phyloP scores from a whole-genome alignment of 1,140 invertebrate species.

The Rhyzopertha dominica region DNA sequence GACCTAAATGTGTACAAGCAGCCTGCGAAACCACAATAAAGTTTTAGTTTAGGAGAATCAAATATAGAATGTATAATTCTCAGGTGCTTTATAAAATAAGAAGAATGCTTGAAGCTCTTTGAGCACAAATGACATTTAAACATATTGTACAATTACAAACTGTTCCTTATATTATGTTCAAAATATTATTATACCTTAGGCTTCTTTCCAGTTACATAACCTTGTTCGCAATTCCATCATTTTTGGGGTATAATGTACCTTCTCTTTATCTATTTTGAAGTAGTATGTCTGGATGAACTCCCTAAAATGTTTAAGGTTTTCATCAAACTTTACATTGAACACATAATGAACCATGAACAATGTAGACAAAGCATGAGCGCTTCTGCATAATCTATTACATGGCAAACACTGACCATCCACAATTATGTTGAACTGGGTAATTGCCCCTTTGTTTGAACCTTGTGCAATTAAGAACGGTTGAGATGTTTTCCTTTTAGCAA shows the following conservation, averaged over 20 bases:
- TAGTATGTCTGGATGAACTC: constrained; percentile 6
- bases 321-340: constrained; percentile 1
- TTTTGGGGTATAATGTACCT: neutral
- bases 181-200: neutral
- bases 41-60: constrained; percentile 1
- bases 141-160: constrained; percentile 1
- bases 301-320: neutral
- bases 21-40: constrained; percentile 8
- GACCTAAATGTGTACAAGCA: constrained; percentile 8
- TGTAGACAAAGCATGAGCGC: constrained; percentile 1
- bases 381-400: neutral
- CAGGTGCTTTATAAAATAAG: neutral
- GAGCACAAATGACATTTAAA: constrained; percentile 3
- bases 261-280: neutral
- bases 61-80: neutral
- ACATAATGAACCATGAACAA: constrained; percentile 7
- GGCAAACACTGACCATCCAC: neutral
- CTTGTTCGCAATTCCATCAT: constrained; percentile 1
- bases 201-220: neutral
- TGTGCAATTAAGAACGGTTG: constrained; percentile 1
- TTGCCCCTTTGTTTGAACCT: neutral
- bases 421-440: neutral
- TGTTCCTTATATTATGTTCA: neutral
- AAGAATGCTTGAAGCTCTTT: neutral
- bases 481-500: neutral